Evolutionary conservation across 2,797 vertebrate genomes (phyloP).

Genomic region (Cygnus olor): DNA sequence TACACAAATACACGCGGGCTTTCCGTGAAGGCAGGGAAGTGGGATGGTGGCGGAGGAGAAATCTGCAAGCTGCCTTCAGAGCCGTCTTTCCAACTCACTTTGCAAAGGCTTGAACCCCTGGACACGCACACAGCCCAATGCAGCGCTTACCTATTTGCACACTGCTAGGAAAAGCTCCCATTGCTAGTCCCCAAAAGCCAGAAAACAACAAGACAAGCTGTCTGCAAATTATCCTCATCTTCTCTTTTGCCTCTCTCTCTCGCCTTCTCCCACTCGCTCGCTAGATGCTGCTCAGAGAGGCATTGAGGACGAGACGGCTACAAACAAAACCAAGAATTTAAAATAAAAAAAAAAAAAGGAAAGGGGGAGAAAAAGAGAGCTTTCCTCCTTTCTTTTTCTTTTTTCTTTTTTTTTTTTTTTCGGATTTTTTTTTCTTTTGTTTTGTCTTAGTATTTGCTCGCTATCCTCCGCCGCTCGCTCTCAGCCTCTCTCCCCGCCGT

Average conservation of each 20-base stretch:
- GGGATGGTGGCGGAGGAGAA: neutral
- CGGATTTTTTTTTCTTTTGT: neutral
- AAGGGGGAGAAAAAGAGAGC: neutral
- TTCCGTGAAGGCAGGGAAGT: neutral
- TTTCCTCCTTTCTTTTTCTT: neutral
- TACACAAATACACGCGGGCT: neutral
- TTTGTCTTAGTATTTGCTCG: neutral
- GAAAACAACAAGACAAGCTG: slow-evolving; percentile 96
- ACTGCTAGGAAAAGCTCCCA: slow-evolving; percentile 99
- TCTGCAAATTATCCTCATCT: slow-evolving; percentile 97
- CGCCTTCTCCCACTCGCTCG: slow-evolving; percentile 78
- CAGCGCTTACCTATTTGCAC: slow-evolving; percentile 97
- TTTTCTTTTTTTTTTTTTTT: no score
- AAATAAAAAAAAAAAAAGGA: neutral
- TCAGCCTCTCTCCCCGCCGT: neutral
- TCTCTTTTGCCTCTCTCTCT: slow-evolving; percentile 79
- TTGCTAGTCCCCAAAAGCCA: slow-evolving; percentile 93
- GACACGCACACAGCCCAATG: slow-evolving; percentile 55
- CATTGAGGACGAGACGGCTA: slow-evolving; percentile 87
- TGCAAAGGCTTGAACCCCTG: neutral
- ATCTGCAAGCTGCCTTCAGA: neutral
- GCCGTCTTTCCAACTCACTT: slow-evolving; percentile 69
- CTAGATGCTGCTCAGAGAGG: slow-evolving; percentile 88
- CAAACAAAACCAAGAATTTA: slow-evolving; percentile 63
- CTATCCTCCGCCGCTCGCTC: neutral